Percentiles rank a stretch among this genome's conserved stretches.
These are phyloP conservation scores for Heterohyrax brucei DNA, from an alignment of 2,797 vertebrate species.

Conservation along the genomic window DNA sequence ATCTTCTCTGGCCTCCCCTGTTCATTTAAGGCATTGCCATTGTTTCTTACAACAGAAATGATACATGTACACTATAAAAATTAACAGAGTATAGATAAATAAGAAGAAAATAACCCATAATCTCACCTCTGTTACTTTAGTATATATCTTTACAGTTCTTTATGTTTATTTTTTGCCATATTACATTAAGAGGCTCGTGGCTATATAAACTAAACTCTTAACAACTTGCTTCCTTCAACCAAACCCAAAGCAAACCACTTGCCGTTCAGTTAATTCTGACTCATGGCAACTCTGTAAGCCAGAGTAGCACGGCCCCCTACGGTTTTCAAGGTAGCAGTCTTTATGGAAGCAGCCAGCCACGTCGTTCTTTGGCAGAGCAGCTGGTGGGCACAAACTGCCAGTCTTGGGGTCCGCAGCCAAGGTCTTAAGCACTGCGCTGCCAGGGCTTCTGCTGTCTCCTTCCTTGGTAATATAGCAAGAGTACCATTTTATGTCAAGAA, in stretches of 20 bases:
- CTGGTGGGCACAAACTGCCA: not conserved
- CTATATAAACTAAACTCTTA: not conserved
- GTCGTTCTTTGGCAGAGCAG: not conserved
- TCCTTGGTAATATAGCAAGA: not conserved
- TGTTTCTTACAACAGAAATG: not conserved
- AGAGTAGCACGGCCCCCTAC: not conserved
- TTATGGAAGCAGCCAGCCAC: not conserved
- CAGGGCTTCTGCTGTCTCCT: not conserved
- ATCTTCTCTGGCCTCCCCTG: not conserved
- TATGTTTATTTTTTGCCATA: constrained; percentile 4
- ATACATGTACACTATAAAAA: constrained; percentile 3
- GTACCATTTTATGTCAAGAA: constrained; percentile 47
- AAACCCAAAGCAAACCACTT: not conserved
- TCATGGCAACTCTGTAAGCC: not conserved
- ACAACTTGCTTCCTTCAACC: constrained; percentile 17
- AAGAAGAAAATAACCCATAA: not conserved
- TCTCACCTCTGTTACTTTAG: not conserved
- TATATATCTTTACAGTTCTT: not conserved
- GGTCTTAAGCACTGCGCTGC: not conserved
- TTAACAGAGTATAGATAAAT: not conserved
- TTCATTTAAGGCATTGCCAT: not conserved
- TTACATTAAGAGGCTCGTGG: not conserved
- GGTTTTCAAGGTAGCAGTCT: not conserved
- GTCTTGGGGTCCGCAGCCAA: not conserved
- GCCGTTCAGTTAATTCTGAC: not conserved